These are phyloP conservation scores for Sympetrum striolatum DNA, from an alignment of 2,888 invertebrate species.

Conservation along the genomic window DNA sequence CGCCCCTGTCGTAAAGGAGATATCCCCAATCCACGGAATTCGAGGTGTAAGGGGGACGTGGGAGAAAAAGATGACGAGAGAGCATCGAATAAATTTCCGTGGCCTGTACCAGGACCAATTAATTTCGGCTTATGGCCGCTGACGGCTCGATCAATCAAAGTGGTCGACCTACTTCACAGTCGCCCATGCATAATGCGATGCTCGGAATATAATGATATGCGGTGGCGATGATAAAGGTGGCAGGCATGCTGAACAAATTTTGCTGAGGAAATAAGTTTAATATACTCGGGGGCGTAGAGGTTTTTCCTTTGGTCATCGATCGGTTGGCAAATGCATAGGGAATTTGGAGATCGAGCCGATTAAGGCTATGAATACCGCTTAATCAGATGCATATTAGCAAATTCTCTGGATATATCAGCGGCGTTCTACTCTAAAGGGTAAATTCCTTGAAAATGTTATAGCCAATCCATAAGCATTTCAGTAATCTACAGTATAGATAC, in stretches of 20 bases:
- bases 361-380: too few species aligned
- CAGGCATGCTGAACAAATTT: background rate
- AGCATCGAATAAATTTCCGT: background rate
- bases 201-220: background rate
- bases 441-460: too few species aligned
- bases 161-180: background rate
- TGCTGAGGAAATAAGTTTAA: background rate
- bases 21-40: background rate
- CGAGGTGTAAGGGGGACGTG: background rate
- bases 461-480: too few species aligned
- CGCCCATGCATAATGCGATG: background rate
- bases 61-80: background rate
- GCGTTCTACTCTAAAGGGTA: too few species aligned
- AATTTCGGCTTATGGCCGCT: background rate
- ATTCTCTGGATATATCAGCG: too few species aligned
- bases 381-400: too few species aligned
- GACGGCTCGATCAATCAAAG: background rate
- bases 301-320: too few species aligned
- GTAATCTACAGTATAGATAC: too few species aligned
- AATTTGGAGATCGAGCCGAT: too few species aligned
- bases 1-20: background rate
- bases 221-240: background rate
- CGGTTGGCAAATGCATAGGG: too few species aligned
- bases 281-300: too few species aligned
- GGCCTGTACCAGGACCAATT: background rate